Evolutionary conservation across 2,888 invertebrate species (phyloP).

Genomic region (Diogma glabrata): DNA sequence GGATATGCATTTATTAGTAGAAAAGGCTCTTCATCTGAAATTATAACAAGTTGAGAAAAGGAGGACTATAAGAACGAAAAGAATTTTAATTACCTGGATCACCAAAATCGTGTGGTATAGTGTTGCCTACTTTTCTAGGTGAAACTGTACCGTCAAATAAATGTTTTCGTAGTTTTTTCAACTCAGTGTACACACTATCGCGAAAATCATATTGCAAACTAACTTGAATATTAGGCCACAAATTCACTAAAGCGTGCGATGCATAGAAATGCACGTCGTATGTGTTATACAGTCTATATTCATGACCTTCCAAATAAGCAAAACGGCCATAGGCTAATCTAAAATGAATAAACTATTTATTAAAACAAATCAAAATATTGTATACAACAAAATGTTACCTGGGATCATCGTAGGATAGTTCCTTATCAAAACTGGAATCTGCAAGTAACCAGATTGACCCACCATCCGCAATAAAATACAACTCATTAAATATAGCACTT

Average conservation of each 20-base stretch:
- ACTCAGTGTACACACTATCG: constrained; percentile 53
- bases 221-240: constrained; percentile 86
- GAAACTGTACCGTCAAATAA: constrained; percentile 61
- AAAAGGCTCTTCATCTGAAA: constrained; percentile 70
- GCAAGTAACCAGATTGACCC: constrained; percentile 76
- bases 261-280: constrained; percentile 97
- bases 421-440: constrained; percentile 42
- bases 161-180: constrained; percentile 46
- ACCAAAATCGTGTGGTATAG: constrained; percentile 88
- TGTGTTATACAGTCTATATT: constrained; percentile 93
- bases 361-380: too few species aligned
- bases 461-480: constrained; percentile 86
- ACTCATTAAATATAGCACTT: constrained; percentile 89
- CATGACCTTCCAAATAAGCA: constrained; percentile 90
- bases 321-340: constrained; percentile 73
- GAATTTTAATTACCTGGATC: constrained; percentile 75
- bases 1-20: constrained; percentile 73
- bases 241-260: constrained; percentile 74
- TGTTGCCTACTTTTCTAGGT: constrained; percentile 61
- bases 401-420: constrained; percentile 51
- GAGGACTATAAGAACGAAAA: too few species aligned
- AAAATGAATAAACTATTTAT: too few species aligned
- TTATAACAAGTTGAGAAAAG: too few species aligned
- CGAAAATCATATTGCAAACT: constrained; percentile 68
- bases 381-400: too few species aligned